A percentile compares a stretch with the other conserved stretches of the same genome.
These are phyloP conservation scores for Taxidea taxus DNA, from an alignment of 2,113 vertebrate species.

Conservation along the genomic window DNA sequence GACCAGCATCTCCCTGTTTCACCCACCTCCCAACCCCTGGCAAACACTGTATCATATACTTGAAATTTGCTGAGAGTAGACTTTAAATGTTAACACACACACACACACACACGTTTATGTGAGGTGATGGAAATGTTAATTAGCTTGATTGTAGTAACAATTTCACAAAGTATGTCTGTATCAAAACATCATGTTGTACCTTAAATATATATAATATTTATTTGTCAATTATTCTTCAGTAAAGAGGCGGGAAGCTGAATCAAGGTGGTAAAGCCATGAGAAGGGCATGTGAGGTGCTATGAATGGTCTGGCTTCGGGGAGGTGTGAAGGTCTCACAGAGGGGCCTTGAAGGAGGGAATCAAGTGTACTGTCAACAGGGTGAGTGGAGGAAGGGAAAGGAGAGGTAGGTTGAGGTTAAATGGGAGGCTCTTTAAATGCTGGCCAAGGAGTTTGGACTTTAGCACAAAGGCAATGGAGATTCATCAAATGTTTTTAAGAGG, in stretches of 20 bases:
- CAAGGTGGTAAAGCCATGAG: neutral
- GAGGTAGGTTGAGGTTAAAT: neutral
- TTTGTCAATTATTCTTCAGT: neutral
- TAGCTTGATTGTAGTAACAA: neutral
- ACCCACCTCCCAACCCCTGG: neutral
- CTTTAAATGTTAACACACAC: neutral
- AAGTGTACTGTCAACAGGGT: neutral
- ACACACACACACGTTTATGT: neutral
- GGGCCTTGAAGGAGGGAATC: neutral
- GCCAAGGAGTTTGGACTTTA: neutral
- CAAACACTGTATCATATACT: neutral
- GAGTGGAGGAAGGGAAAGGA: neutral
- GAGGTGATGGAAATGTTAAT: neutral
- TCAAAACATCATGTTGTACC: neutral
- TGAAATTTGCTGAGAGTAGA: neutral
- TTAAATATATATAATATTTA: neutral
- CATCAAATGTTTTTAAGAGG: constrained; percentile 48
- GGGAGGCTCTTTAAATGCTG: neutral
- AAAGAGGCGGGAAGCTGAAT: neutral
- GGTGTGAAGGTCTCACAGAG: neutral
- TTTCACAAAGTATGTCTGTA: neutral
- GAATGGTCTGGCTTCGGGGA: no score
- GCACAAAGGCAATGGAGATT: neutral
- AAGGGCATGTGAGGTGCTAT: neutral
- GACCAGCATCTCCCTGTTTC: neutral